Base-by-base conservation (phyloP, 2,113 vertebrate species). In the Zosterops borbonicus region DNA sequence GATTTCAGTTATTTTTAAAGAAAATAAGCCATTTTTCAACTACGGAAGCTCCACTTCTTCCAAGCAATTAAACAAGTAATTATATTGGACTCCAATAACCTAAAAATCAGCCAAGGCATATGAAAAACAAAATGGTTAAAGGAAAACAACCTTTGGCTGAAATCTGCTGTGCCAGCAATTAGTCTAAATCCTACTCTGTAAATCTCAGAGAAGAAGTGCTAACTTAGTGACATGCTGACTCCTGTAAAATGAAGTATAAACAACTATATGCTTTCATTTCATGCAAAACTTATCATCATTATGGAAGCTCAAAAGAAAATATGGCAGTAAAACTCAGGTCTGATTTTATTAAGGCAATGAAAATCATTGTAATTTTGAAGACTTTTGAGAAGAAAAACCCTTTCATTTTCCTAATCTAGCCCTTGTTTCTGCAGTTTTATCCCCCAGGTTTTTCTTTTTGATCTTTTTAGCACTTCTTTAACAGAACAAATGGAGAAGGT, bases 71-170 rank as follows among this genome's bases (percentile, higher is more conserved):
- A 90, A 87, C 60, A 96, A 88, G 46, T 80, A 89, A 28, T 67
- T 96, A 92, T 88, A 95, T 83, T 89, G 91, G 96, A 91, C 80
- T 95, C 80, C 53, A 88, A 83, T 96, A 97, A 91, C 78, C 60
- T 92, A 95, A 90, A 90, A 94, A 90, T 65, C 83, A 93, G 94
- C 65, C 85, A 97, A 90, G 76, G 78, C 88, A 69, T 52, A 92
- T 90, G 56, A 90, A 89, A 95, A 97, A 83, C 46, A 97, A 97
- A 95, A 97, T 78, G 92, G 92, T 94, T 96, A 91, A 95, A 96
- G 80, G 75, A 96, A 96, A 96, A 96, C 88, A 95, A 96, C 88
- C 87, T 93, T 96, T 96, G 87, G 83, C 85, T 97, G 83, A 97
- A 95, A 95, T 92, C 92, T 96, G 82, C 84, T 79, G 88, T 60